A percentile compares a stretch with the other conserved stretches of the same genome.
These are phyloP conservation scores for Pelmatolapia mariae DNA, from an alignment of 2,113 vertebrate species.

Conservation along the genomic window DNA sequence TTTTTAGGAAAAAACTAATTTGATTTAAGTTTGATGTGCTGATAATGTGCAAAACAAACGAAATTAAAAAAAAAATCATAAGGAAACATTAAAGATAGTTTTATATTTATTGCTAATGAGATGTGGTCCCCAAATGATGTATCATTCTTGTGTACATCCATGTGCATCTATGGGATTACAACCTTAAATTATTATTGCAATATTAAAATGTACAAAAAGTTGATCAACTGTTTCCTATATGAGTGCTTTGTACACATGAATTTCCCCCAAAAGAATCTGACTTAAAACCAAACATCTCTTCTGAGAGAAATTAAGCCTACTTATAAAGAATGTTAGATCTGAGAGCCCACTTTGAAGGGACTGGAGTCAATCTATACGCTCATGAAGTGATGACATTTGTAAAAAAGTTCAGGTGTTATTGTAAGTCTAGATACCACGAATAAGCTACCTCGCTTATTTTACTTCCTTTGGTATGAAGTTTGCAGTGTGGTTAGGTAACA, in stretches of 20 bases:
- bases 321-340: neutral
- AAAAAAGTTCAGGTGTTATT: neutral
- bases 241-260: neutral
- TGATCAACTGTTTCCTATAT: neutral
- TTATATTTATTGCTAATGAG: neutral
- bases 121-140: neutral
- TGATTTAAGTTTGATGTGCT: neutral
- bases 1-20: neutral
- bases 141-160: neutral
- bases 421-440: neutral
- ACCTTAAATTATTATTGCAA: neutral
- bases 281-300: neutral
- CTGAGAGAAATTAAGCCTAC: neutral
- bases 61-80: neutral
- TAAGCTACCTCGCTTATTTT: neutral
- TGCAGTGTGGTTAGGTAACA: neutral
- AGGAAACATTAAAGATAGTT: neutral
- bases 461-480: neutral
- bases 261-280: rapidly evolving
- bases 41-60: neutral
- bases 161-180: rapidly evolving
- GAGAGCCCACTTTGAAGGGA: too few species aligned
- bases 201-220: neutral
- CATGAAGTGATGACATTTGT: rapidly evolving
- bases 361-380: neutral